Evolutionary conservation across 2,888 invertebrate genomes (phyloP).

Genomic region (Philereme vetulata): DNA sequence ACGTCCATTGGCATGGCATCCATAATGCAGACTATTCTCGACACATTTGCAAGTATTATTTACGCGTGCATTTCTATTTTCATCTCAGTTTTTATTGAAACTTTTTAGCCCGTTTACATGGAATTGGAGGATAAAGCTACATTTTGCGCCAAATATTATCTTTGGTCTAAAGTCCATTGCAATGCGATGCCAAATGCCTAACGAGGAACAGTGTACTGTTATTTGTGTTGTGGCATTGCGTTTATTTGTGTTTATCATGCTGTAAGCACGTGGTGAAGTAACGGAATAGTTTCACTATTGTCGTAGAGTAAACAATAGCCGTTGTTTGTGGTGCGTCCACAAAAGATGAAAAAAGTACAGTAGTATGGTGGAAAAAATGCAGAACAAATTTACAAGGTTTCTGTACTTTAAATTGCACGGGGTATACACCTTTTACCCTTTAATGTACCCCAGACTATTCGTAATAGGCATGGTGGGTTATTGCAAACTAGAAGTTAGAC

Average conservation of each 20-base stretch:
- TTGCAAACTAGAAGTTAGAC: too few relatives aligned
- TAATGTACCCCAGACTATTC: too few relatives aligned
- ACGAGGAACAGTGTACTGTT: conserved; percentile 24
- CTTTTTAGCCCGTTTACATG: neutral
- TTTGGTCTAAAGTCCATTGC: conserved; percentile 34
- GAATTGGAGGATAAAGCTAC: conserved; percentile 23
- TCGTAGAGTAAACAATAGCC: too few relatives aligned
- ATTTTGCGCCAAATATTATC: conserved; percentile 36
- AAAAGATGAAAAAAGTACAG: too few relatives aligned
- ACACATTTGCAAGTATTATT: neutral
- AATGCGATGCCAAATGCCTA: conserved; percentile 48
- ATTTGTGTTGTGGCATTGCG: conserved; percentile 9
- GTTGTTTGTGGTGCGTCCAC: too few relatives aligned
- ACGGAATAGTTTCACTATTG: neutral
- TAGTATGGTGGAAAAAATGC: too few relatives aligned
- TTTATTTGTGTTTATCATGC: conserved; percentile 46
- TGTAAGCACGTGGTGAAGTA: conserved; percentile 33
- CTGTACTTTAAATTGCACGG: too few relatives aligned
- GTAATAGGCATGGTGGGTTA: too few relatives aligned
- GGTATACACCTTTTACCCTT: too few relatives aligned
- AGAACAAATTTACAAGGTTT: too few relatives aligned
- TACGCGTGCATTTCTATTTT: conserved; percentile 9
- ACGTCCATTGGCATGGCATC: conserved; percentile 1
- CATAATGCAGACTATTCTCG: conserved; percentile 1
- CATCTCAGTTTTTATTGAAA: neutral